phyloP scores from a whole-genome alignment of 2,888 invertebrate genomes.

The Lordiphosa andalusiaca region DNA sequence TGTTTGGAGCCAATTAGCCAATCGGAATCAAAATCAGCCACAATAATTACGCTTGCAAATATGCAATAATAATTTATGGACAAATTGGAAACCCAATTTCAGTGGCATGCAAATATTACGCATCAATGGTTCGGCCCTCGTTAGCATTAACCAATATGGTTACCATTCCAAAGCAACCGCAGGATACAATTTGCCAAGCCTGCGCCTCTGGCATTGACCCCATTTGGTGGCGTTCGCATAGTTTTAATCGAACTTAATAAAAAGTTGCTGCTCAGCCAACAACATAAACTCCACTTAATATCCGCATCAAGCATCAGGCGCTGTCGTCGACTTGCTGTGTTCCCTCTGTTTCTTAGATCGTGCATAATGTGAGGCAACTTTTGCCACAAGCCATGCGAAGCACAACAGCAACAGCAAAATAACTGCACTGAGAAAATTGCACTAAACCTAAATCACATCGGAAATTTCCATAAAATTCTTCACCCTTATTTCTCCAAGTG shows the following conservation, averaged over 20 bases:
- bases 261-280: constrained; percentile 43
- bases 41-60: constrained; percentile 22
- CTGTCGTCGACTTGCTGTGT: neutral
- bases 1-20: constrained; percentile 10
- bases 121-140: constrained; percentile 1
- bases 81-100: constrained; percentile 20
- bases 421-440: neutral
- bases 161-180: neutral
- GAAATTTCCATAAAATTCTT: too few species aligned
- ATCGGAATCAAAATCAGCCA: constrained; percentile 17
- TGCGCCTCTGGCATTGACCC: constrained; percentile 9
- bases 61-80: constrained; percentile 15
- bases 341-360: constrained; percentile 17
- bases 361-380: constrained; percentile 51
- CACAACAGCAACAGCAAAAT: constrained; percentile 4
- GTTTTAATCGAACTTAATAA: constrained; percentile 42
- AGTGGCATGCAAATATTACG: constrained; percentile 11
- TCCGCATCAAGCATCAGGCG: constrained; percentile 44
- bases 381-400: constrained; percentile 16
- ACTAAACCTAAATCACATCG: too few species aligned
- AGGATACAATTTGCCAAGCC: constrained; percentile 6
- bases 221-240: constrained; percentile 32
- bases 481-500: too few species aligned
- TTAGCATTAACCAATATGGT: neutral
- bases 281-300: constrained; percentile 58